Evolutionary conservation across 2,888 invertebrate genomes (phyloP), one percentile per base, ranked within the genome.

Genomic region (Glaucopsyche alexis): DNA sequence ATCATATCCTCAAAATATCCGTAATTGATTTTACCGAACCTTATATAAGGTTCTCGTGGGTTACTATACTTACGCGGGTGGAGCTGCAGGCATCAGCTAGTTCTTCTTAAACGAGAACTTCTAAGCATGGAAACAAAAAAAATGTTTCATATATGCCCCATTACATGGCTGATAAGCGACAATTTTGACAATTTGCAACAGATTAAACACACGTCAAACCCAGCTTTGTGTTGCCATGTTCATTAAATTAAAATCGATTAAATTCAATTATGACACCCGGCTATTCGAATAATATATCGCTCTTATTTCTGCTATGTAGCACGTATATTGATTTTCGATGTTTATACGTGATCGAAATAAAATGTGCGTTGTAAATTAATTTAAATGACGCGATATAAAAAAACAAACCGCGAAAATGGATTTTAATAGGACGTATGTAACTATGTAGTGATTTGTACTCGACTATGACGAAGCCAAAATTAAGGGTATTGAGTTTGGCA

Each of bases 331-430:
- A 60, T 60, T 60, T 60, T 60, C 13, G 29, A 60, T 60, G 29
- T 60, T 60, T 38, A 29, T 60, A 60, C 60, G 60, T 60, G 60
- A 60, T 38, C 29, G 29, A 60, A 60, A 60, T 60, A 60, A 60
- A 60, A 38, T 60, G 60, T 9, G 19, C 6, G 19, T 5, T 60
- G 29, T 29, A 60, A 29, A 19, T 60, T 60, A 29, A 60, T 55
- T 55, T 4, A 19, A 55, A 55, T 55, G 19, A 4, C 55, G 5
- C 9, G 11, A 19, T 11, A 19, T 55, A 29, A 11, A 60, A 16
- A n/a, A n/a, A n/a, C n/a, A n/a, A 29, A 60, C 55, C 55, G 13
- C 29, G 55, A 19, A 16, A 60, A 60, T 60, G 55, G 11, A 60
- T 55, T 55, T 55, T 55, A 19, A 55, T 60, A 19, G 16, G 55